These are phyloP conservation scores for Umimayanthus kanabou DNA, from an alignment of 92 coral and sea anemone species.

Conservation along the genomic window DNA sequence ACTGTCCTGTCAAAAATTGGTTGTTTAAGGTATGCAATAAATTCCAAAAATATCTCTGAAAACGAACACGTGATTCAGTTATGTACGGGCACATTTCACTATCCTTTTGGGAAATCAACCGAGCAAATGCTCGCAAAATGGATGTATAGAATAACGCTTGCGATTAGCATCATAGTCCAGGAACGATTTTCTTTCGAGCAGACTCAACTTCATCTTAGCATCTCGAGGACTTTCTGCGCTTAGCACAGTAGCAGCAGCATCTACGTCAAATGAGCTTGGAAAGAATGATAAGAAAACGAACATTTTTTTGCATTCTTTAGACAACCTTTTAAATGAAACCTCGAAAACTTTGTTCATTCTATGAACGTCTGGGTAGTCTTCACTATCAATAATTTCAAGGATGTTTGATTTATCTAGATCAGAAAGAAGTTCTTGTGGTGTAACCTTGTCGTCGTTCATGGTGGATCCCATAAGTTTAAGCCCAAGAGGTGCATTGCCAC, in stretches of 20 bases:
- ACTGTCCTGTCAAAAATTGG: slow-evolving; percentile 15
- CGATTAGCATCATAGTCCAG: neutral
- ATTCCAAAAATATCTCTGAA: neutral
- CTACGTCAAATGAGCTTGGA: slow-evolving; percentile 25
- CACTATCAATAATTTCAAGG: neutral
- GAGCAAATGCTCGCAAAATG: neutral
- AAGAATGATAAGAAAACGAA: slow-evolving; percentile 15
- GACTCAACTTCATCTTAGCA: neutral
- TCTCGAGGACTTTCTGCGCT: neutral
- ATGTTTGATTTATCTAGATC: neutral
- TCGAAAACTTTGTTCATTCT: slow-evolving; percentile 23
- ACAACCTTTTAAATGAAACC: slow-evolving; percentile 17
- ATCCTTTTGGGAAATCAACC: neutral
- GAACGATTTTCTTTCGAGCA: slow-evolving; percentile 16
- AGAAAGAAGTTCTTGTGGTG: slow-evolving; percentile 26
- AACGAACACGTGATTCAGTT: neutral
- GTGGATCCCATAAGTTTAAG: slow-evolving; percentile 2
- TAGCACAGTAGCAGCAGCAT: slow-evolving; percentile 19
- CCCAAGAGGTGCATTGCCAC: slow-evolving; percentile 6
- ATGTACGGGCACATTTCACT: neutral
- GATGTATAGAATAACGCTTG: slow-evolving; percentile 2
- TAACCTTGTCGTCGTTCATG: neutral
- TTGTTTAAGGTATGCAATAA: neutral
- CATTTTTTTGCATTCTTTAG: neutral
- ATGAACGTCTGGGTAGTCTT: slow-evolving; percentile 27